Conservation (phyloP, 2,797 vertebrate genomes). For the Coreius guichenoti region DNA sequence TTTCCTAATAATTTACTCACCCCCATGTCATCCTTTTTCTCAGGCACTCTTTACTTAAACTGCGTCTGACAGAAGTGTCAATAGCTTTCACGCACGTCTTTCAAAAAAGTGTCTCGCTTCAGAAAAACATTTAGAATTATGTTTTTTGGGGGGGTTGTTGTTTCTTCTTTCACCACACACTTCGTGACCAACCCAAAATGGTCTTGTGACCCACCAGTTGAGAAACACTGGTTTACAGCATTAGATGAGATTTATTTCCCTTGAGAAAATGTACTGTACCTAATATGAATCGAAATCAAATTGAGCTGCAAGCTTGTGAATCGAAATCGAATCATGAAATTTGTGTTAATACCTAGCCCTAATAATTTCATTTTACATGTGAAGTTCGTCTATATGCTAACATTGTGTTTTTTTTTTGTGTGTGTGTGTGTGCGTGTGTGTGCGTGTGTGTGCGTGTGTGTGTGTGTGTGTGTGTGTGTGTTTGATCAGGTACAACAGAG, state of each 20-base stretch:
- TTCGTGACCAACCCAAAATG: background rate
- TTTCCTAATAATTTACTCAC: no score
- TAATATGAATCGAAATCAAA: background rate
- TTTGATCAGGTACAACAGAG: slow-evolving; percentile 92
- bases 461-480: slow-evolving; percentile 56
- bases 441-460: no score
- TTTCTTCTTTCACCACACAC: background rate
- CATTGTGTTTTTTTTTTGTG: background rate
- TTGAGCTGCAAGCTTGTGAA: background rate
- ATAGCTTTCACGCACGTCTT: background rate
- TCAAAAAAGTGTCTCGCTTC: background rate
- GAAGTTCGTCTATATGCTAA: background rate
- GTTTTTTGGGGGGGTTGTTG: background rate
- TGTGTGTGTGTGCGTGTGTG: no score
- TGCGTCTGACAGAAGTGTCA: no score
- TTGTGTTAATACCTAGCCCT: background rate
- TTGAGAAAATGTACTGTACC: background rate
- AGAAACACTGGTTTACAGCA: background rate
- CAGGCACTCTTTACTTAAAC: no score
- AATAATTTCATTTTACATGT: background rate
- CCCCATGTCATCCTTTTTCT: no score
- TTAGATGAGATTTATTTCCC: background rate
- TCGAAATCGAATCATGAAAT: background rate
- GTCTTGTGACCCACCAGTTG: background rate
- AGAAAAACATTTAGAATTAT: background rate